Evolutionary conservation across 2,113 vertebrate species (phyloP), one percentile per base, ranked within the genome.

Genomic region (Brachyhypopomus gauderio): DNA sequence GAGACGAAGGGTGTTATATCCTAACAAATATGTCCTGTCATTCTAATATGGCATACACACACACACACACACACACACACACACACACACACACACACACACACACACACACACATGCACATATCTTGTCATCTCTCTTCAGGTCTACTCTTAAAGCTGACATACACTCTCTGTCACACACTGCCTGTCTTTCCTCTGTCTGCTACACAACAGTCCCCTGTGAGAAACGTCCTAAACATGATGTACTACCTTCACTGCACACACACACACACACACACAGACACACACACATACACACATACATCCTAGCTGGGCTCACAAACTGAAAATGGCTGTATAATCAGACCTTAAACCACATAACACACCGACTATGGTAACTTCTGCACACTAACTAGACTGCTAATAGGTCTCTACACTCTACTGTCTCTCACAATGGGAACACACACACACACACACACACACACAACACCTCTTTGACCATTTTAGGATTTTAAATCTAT

Each of bases 1-100:
- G 80, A 63, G 69, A 80, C 79, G 86, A 87, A 72, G 77, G 62
- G 60, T 75, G 83, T 14, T 41, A 7, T 70, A 70, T 70, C 66
- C 36, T 70, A 19, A n/a, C 66, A 70, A 70, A 41, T 70, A 41
- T 34, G 7, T 38, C 66, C 66, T 41, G 66, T 70, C 66, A 41
- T 27, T 67, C 64, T 67, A 16, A 41, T 70, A 34, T 70, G 36
- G 6, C 36, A 25, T 19, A 70, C 34, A 22, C 6, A 66, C 19
- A 62, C 23, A 20, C 38, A 27, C 2, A 62, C 59, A 45, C 45
- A 60, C 59, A 25, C 3, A 11, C 30, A 22, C 7, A 6, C 63
- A 77, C 16, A 19, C 22, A 27, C 4, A 62, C 59, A 45, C 73
- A 77, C 59, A 41, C 11, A 34, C 55, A 60, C 34, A 77, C 62